Percentiles rank a stretch among this genome's conserved stretches.
Evolutionary conservation across 2,888 invertebrate species (phyloP).

Genomic region (Hybos culiciformis): DNA sequence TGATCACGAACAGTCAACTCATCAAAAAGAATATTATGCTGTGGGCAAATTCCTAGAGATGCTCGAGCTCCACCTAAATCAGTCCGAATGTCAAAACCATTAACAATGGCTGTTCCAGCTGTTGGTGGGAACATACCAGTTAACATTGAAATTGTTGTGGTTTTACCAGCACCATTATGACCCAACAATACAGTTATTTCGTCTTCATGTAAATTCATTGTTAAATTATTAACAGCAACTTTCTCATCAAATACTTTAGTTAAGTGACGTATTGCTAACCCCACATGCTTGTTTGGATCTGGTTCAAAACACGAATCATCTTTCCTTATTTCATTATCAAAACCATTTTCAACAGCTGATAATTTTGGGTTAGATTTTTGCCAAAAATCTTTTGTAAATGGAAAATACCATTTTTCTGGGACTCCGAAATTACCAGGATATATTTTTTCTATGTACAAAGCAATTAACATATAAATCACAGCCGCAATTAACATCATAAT

Average conservation of each 20-base stretch:
- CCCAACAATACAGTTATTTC: constrained; percentile 79
- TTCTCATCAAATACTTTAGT: constrained; percentile 39
- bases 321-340: too few species aligned
- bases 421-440: constrained; percentile 78
- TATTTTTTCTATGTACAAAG: constrained; percentile 76
- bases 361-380: constrained; percentile 16
- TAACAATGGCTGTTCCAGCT: constrained; percentile 51
- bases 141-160: constrained; percentile 80
- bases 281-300: constrained; percentile 36
- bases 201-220: constrained; percentile 66
- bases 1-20: constrained; percentile 69
- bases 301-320: constrained; percentile 33
- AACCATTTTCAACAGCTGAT: too few species aligned
- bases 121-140: constrained; percentile 58
- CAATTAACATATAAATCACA: constrained; percentile 49
- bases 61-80: constrained; percentile 46
- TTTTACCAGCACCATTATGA: constrained; percentile 64
- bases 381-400: constrained; percentile 48
- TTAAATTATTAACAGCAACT: constrained; percentile 49
- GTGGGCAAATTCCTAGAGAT: constrained; percentile 63
- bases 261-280: constrained; percentile 42
- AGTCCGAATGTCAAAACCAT: constrained; percentile 49
- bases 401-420: constrained; percentile 69
- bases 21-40: constrained; percentile 67
- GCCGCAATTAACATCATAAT: constrained; percentile 45